Conservation (phyloP, 2,113 vertebrate species). For the Hydrochoerus hydrochaeris region DNA sequence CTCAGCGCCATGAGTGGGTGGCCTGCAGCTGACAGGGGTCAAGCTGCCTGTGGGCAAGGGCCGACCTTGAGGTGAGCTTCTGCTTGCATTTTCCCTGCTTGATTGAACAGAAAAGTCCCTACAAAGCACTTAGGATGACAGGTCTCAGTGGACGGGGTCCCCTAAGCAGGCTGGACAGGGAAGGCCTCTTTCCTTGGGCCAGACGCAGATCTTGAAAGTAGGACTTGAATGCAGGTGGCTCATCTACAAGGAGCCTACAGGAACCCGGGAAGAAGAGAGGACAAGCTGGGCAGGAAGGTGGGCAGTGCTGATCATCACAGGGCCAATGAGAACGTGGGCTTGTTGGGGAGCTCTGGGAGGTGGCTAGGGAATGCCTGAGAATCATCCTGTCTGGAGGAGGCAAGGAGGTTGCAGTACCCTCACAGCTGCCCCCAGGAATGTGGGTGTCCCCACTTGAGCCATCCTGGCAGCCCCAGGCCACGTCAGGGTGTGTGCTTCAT, state of each 20-base stretch:
- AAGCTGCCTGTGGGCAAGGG: rapidly evolving
- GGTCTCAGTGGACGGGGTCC: too few species aligned
- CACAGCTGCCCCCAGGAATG: not conserved
- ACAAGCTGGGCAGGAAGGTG: too few species aligned
- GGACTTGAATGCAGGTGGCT: not conserved
- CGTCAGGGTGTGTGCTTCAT: rapidly evolving
- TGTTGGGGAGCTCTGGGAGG: not conserved
- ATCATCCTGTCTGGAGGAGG: not conserved
- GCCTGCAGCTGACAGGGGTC: rapidly evolving
- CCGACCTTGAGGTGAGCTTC: rapidly evolving
- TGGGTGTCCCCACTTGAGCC: rapidly evolving
- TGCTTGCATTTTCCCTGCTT: not conserved
- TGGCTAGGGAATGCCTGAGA: not conserved
- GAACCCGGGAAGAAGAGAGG: not conserved
- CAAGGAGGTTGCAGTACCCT: not conserved
- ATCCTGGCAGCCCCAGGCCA: not conserved
- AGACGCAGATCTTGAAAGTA: not conserved
- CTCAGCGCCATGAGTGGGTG: rapidly evolving
- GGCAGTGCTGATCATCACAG: not conserved
- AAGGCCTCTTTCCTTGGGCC: not conserved
- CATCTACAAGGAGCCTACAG: not conserved
- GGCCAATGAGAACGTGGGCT: not conserved
- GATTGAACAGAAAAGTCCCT: not conserved
- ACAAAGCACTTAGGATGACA: not conserved
- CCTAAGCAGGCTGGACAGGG: not conserved